phyloP scores from a whole-genome alignment of 2,888 invertebrate species.

The Nymphalis c-album region DNA sequence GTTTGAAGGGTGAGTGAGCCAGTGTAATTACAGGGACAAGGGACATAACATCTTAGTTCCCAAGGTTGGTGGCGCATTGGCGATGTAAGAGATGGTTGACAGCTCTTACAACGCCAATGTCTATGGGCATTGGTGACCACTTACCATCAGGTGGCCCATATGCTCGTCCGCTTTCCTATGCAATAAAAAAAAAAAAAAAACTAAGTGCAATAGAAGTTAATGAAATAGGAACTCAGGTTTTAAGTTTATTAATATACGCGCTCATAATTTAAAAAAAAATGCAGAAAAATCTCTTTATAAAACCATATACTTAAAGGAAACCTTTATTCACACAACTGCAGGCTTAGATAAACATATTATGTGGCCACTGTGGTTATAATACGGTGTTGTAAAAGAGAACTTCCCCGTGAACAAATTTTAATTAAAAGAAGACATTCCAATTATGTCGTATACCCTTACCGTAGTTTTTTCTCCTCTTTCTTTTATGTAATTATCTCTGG shows the following conservation, averaged over 20 bases:
- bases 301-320: not conserved
- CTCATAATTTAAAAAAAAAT: not conserved
- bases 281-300: not conserved
- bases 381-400: not conserved
- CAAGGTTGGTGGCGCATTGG: too few relatives aligned
- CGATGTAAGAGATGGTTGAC: too few relatives aligned
- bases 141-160: too few relatives aligned
- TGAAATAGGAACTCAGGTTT: not conserved
- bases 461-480: conserved; percentile 14
- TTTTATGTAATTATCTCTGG: conserved; percentile 17
- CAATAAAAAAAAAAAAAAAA: too few relatives aligned
- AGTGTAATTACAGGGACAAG: too few relatives aligned
- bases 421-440: conserved; percentile 26
- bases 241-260: not conserved
- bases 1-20: too few relatives aligned
- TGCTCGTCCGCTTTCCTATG: too few relatives aligned
- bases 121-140: too few relatives aligned
- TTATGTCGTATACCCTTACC: conserved; percentile 14
- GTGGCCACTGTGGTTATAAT: conserved; percentile 3
- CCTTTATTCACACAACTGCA: not conserved
- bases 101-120: too few relatives aligned
- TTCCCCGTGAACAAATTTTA: conserved; percentile 21
- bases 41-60: too few relatives aligned
- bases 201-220: too few relatives aligned
- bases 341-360: conserved; percentile 2